Percentiles rank a stretch among this genome's conserved stretches.
Conservation (phyloP, 2,113 vertebrate genomes). For the Machaerirhynchus nigripectus region DNA sequence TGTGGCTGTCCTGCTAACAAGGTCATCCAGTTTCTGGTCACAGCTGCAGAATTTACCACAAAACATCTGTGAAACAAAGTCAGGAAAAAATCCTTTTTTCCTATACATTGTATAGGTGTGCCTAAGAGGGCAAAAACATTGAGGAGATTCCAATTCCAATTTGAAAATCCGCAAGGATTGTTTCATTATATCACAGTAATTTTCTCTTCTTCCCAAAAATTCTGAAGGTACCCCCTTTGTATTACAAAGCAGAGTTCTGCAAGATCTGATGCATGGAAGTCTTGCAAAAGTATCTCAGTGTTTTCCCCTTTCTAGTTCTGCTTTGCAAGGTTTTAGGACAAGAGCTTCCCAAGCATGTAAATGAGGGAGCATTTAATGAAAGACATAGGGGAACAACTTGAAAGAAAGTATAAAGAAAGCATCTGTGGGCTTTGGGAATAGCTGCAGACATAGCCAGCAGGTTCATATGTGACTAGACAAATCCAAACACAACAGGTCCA, state of each 20-base stretch:
- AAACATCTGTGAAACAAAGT: slow-evolving; percentile 43
- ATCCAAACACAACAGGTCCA: not conserved
- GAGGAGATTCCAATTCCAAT: not conserved
- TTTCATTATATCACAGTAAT: not conserved
- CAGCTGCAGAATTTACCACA: slow-evolving; percentile 16
- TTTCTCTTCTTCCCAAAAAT: not conserved
- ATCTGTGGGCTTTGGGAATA: not conserved
- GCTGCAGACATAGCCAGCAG: not conserved
- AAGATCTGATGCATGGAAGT: not conserved
- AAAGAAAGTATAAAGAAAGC: not conserved
- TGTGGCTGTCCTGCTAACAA: slow-evolving; percentile 49
- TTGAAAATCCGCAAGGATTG: not conserved
- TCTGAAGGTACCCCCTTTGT: not conserved
- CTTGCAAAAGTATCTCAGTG: not conserved
- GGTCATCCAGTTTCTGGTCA: slow-evolving; percentile 37
- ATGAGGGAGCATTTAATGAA: not conserved
- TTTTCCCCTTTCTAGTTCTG: not conserved
- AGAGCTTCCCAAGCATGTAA: not conserved
- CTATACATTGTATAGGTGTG: not conserved
- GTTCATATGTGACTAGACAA: not conserved
- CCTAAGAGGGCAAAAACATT: not conserved
- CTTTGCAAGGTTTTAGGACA: not conserved
- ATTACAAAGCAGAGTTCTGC: not conserved
- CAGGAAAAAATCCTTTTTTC: not conserved
- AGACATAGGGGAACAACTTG: not conserved